These are phyloP conservation scores for Alloscopus bannaensis DNA, from an alignment of 2,888 invertebrate species.

Conservation along the genomic window DNA sequence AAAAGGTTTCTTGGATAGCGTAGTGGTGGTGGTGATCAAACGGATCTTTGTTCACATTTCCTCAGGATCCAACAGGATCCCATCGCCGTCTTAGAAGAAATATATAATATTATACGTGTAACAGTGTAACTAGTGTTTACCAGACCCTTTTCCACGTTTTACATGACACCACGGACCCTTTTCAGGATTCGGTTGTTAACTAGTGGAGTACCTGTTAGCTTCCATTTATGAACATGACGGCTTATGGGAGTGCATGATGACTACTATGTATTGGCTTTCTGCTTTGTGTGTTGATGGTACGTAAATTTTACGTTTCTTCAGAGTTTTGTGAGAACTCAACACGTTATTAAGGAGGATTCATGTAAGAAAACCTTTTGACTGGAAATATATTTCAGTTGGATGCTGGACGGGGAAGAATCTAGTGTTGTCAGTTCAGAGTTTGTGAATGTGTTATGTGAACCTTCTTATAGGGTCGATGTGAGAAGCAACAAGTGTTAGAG, in stretches of 20 bases:
- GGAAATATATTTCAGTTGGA: slow-evolving; percentile 19
- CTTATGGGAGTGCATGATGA: too few species aligned
- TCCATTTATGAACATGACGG: too few species aligned
- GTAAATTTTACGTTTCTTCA: slow-evolving; percentile 46
- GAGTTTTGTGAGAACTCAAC: too few species aligned
- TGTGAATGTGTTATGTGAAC: too few species aligned
- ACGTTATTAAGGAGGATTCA: too few species aligned
- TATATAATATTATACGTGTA: too few species aligned
- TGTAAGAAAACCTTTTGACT: slow-evolving; percentile 33
- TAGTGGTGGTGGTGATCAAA: slow-evolving; percentile 27
- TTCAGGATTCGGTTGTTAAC: slow-evolving; percentile 10
- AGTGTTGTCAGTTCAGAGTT: too few species aligned
- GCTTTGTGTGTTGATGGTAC: too few species aligned
- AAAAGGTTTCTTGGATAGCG: slow-evolving; percentile 25
- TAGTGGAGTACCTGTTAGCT: too few species aligned
- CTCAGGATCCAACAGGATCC: slow-evolving; percentile 49
- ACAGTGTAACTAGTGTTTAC: slow-evolving; percentile 29
- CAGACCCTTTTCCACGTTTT: slow-evolving; percentile 12
- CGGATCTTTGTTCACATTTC: slow-evolving; percentile 46
- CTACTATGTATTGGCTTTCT: too few species aligned
- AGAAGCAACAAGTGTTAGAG: slow-evolving; percentile 9
- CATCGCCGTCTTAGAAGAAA: slow-evolving; percentile 22
- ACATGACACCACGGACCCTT: slow-evolving; percentile 24
- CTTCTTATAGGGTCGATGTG: too few species aligned
- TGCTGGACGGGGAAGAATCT: slow-evolving; percentile 33